Evolutionary conservation across 1,140 invertebrate species (phyloP).

Genomic region (Papilio aristodemus): DNA sequence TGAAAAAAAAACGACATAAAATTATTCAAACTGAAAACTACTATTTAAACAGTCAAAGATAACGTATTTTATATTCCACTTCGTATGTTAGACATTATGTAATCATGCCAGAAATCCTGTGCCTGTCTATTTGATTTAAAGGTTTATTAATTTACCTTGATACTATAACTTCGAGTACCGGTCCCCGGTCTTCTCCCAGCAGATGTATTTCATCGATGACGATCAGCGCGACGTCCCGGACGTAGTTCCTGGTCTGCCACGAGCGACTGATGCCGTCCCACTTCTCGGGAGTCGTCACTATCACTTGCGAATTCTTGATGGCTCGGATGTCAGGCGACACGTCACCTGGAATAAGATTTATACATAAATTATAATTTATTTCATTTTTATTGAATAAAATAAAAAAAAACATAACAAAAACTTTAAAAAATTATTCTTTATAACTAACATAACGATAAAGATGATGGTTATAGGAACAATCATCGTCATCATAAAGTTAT

Average conservation of each 20-base stretch:
- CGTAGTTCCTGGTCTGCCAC: constrained; percentile 98
- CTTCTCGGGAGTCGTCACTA: constrained; percentile 99
- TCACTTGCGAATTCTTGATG: constrained; percentile 92
- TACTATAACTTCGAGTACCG: constrained; percentile 92
- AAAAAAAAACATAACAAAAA: too few relatives aligned
- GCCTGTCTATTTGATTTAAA: too few relatives aligned
- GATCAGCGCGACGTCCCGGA: constrained; percentile 94
- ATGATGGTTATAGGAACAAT: too few relatives aligned
- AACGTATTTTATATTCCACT: too few relatives aligned
- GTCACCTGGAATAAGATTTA: constrained; percentile 82
- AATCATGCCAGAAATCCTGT: too few relatives aligned
- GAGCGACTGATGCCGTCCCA: constrained; percentile 99
- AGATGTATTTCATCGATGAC: constrained; percentile 99
- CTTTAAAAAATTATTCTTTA: too few relatives aligned
- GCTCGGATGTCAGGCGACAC: constrained; percentile 95
- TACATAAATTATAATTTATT: not conserved
- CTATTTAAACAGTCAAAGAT: too few relatives aligned
- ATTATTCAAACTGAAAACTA: not conserved
- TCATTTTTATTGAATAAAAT: too few relatives aligned
- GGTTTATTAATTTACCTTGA: constrained; percentile 79
- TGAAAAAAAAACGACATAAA: constrained; percentile 41
- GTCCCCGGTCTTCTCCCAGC: constrained; percentile 93
- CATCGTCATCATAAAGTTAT: too few relatives aligned
- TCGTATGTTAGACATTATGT: too few relatives aligned
- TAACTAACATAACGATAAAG: too few relatives aligned